A percentile compares a stretch with the other conserved stretches of the same genome.
phyloP scores from a whole-genome alignment of 2,113 vertebrate genomes.

The Calonectris borealis region DNA sequence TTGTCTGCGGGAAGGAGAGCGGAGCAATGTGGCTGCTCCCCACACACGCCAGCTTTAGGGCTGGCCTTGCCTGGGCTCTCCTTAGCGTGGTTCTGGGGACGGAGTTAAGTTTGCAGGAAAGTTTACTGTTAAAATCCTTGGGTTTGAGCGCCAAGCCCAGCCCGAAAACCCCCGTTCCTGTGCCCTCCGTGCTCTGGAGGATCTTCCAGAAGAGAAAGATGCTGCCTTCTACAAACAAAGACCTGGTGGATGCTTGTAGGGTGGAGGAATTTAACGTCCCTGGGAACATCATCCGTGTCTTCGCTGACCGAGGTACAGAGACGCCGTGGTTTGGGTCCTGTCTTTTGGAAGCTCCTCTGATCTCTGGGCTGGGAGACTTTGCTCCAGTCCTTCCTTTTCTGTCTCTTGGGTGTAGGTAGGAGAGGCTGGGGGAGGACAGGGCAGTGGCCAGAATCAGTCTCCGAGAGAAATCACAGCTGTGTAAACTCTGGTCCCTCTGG shows the following conservation, averaged over 20 bases:
- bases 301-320: constrained; percentile 84
- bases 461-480: fast-evolving
- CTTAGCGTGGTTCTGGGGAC: fast-evolving
- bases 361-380: neutral
- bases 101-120: constrained; percentile 38
- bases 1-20: neutral
- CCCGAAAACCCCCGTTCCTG: constrained; percentile 32
- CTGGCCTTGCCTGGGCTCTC: neutral
- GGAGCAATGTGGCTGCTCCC: neutral
- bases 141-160: constrained; percentile 74
- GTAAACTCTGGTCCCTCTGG: neutral
- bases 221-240: neutral
- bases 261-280: constrained; percentile 86
- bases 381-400: neutral
- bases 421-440: neutral
- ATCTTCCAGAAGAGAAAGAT: constrained; percentile 75
- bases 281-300: constrained; percentile 87
- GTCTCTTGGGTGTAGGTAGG: fast-evolving
- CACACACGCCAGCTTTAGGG: neutral
- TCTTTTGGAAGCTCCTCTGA: neutral
- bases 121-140: constrained; percentile 71
- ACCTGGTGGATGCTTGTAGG: constrained; percentile 69
- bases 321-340: neutral
- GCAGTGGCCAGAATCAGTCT: fast-evolving
- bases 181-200: constrained; percentile 84